phyloP scores from a whole-genome alignment of 2,888 invertebrate genomes.

The Galeruca laticollis region DNA sequence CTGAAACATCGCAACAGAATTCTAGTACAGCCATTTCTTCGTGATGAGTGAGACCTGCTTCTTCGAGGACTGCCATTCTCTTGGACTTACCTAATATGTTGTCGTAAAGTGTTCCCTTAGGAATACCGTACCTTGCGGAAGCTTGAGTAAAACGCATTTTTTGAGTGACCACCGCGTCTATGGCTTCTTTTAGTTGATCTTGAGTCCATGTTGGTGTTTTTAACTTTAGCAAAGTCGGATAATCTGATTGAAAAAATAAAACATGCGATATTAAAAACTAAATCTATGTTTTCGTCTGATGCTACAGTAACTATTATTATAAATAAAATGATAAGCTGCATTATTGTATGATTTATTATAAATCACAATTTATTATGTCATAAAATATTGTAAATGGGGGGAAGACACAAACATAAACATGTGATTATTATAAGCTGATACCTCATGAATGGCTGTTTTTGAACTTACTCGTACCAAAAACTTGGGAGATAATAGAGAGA shows the following conservation, averaged over 20 bases:
- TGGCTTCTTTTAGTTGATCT: slow-evolving; percentile 80
- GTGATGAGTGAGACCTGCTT: slow-evolving; percentile 71
- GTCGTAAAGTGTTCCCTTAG: slow-evolving; percentile 83
- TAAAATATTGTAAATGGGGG: too few species aligned
- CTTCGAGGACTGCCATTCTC: slow-evolving; percentile 80
- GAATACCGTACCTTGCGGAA: slow-evolving; percentile 77
- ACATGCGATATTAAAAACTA: slow-evolving; percentile 46
- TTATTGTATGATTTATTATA: too few species aligned
- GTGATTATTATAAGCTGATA: too few species aligned
- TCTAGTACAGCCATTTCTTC: slow-evolving; percentile 78
- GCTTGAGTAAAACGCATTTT: slow-evolving; percentile 84
- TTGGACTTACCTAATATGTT: slow-evolving; percentile 83
- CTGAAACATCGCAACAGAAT: slow-evolving; percentile 79
- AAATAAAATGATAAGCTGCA: not conserved
- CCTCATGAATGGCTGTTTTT: too few species aligned
- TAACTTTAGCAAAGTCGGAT: slow-evolving; percentile 76
- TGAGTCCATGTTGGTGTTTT: slow-evolving; percentile 83
- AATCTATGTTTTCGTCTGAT: not conserved
- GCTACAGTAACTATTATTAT: slow-evolving; percentile 3
- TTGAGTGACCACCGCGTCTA: slow-evolving; percentile 81
- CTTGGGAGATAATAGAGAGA: too few species aligned
- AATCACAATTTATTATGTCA: too few species aligned
- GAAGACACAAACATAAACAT: too few species aligned
- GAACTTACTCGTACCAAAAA: too few species aligned
- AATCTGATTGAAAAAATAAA: slow-evolving; percentile 66